Evolutionary conservation across 2,113 vertebrate genomes (phyloP).

Genomic region (Ailuropoda melanoleuca): DNA sequence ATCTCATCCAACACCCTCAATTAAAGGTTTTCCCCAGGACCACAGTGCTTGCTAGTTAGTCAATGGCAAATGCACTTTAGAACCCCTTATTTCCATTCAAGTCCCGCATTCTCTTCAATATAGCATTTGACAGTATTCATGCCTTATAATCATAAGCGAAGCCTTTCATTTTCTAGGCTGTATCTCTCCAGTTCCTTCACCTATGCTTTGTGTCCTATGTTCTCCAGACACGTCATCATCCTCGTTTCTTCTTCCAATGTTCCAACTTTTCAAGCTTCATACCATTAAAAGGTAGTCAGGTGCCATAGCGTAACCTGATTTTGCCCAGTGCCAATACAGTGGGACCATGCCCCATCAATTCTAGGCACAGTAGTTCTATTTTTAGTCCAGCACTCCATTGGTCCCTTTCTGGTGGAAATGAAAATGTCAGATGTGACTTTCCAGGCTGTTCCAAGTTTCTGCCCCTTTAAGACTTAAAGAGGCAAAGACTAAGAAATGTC

Average conservation of each 20-base stretch:
- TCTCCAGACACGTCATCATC: neutral
- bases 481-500: neutral
- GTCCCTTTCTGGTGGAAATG: neutral
- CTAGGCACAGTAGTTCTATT: neutral
- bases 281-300: neutral
- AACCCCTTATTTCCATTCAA: neutral
- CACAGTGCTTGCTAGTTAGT: rapidly evolving
- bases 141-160: neutral
- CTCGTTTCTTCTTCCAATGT: neutral
- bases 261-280: neutral
- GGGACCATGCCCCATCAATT: neutral
- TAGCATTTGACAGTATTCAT: neutral
- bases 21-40: neutral
- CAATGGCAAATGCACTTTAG: neutral
- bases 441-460: neutral
- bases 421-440: neutral
- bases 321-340: neutral
- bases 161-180: neutral
- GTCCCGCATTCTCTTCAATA: neutral
- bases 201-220: neutral
- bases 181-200: no score
- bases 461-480: neutral
- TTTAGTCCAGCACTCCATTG: neutral
- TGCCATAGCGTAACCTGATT: neutral
- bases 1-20: neutral